phyloP scores from a whole-genome alignment of 1,140 invertebrate species.

The Cardiocondyla obscurior region DNA sequence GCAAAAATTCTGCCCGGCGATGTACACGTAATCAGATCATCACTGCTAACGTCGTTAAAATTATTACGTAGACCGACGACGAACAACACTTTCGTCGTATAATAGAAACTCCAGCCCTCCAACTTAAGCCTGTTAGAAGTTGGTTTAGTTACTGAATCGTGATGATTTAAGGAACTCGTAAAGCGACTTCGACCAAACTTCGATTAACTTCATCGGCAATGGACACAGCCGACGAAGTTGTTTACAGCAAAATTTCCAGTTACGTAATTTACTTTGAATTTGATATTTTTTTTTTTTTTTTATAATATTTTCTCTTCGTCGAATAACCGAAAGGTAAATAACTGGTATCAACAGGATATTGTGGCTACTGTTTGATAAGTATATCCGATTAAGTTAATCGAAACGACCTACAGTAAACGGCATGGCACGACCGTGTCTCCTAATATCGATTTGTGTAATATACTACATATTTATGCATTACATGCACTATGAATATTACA shows the following conservation, averaged over 20 bases:
- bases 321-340: not conserved
- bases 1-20: not conserved
- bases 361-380: not conserved
- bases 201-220: not conserved
- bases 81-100: not conserved
- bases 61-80: not conserved
- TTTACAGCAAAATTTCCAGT: not conserved
- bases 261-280: not conserved
- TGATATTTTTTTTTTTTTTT: too few species aligned
- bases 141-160: not conserved
- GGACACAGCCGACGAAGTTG: not conserved
- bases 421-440: not conserved
- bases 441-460: not conserved
- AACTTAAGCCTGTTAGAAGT: constrained; percentile 12
- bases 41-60: not conserved
- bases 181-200: not conserved
- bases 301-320: too few species aligned
- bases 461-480: not conserved
- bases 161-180: not conserved
- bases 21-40: not conserved
- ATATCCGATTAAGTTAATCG: not conserved
- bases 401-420: not conserved
- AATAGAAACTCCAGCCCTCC: not conserved
- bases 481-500: not conserved
- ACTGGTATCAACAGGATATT: not conserved